phyloP scores from a whole-genome alignment of 2,797 vertebrate species.

The Buceros bicornis region DNA sequence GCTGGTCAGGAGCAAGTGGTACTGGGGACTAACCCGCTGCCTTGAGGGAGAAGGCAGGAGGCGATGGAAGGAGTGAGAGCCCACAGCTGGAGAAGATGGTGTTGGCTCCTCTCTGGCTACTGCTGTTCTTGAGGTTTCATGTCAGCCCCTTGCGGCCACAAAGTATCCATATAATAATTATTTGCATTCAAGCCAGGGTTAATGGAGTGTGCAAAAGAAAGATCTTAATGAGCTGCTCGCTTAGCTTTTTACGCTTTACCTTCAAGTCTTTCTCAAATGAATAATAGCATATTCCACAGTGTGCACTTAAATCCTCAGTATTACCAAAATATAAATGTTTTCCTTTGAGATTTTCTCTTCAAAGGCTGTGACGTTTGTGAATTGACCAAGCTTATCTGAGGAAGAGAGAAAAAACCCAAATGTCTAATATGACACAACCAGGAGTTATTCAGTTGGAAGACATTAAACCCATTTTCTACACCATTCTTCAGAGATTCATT shows the following conservation, averaged over 20 bases:
- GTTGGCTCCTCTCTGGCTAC: background rate
- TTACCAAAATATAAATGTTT: background rate
- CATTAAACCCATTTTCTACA: background rate
- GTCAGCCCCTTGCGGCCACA: background rate
- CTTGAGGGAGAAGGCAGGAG: background rate
- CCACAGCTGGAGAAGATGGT: fast-evolving
- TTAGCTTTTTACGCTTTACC: background rate
- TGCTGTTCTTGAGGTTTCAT: background rate
- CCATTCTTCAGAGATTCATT: background rate
- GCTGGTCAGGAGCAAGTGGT: background rate
- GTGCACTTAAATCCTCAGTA: background rate
- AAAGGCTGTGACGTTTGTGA: background rate
- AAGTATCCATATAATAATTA: background rate
- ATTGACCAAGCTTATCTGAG: background rate
- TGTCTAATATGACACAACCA: background rate
- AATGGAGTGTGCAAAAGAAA: background rate
- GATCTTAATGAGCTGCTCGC: background rate
- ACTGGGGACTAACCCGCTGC: background rate
- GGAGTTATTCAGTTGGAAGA: background rate
- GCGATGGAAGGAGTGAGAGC: background rate
- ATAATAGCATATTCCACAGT: background rate
- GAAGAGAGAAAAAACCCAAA: fast-evolving
- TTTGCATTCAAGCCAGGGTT: background rate
- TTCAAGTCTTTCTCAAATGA: background rate
- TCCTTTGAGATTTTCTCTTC: background rate